Conservation (phyloP, 2,888 invertebrate species). For the Vannuccia rotundouncinata region DNA sequence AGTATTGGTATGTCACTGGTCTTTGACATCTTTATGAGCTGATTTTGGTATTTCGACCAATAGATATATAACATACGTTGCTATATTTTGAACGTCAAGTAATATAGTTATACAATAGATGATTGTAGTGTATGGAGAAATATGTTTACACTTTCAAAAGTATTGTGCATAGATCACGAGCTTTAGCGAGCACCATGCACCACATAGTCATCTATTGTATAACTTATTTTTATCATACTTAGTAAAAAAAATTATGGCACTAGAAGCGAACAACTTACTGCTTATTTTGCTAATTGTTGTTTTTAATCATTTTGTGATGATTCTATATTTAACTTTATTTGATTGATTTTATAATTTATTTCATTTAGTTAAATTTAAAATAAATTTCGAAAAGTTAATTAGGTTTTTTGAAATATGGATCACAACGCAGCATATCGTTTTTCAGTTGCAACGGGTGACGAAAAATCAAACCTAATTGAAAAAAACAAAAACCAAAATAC, state of each 20-base stretch:
- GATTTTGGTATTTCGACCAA: too few species aligned
- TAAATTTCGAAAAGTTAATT: background rate
- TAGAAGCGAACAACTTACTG: background rate
- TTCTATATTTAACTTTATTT: background rate
- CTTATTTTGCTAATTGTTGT: background rate
- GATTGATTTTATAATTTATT: background rate
- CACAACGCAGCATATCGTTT: background rate
- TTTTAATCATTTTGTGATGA: background rate
- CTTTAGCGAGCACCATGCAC: background rate
- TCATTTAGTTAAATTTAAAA: background rate
- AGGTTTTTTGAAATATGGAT: background rate
- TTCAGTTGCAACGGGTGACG: background rate
- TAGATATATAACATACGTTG: too few species aligned
- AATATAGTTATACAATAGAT: too few species aligned
- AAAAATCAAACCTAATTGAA: background rate
- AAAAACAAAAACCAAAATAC: background rate
- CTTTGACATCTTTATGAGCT: too few species aligned
- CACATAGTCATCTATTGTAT: background rate
- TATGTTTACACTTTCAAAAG: too few species aligned
- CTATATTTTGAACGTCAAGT: too few species aligned
- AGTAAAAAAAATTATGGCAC: background rate
- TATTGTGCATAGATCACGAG: too few species aligned
- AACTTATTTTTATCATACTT: background rate
- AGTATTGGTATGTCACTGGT: too few species aligned
- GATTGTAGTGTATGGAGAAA: too few species aligned